A percentile compares a stretch with the other conserved stretches of the same genome.
phyloP scores from a whole-genome alignment of 2,888 invertebrate species.

The Drosophila hamatofila region DNA sequence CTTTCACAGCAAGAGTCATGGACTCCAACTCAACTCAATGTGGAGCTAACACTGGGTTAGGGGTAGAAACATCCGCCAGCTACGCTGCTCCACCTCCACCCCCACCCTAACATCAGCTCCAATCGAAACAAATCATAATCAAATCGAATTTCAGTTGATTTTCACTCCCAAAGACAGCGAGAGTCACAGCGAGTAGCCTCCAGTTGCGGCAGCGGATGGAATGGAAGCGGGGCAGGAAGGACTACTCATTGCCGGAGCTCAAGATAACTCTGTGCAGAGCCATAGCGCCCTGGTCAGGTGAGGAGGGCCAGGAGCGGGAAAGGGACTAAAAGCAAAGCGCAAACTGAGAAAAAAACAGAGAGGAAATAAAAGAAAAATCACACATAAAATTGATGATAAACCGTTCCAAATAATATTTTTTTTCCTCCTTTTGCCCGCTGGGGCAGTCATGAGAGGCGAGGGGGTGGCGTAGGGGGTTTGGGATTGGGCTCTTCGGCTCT shows the following conservation, averaged over 20 bases:
- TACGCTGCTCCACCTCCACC: not conserved
- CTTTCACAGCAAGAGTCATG: slow-evolving; percentile 52
- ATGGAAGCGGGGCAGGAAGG: not conserved
- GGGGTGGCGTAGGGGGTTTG: not conserved
- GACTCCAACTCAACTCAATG: slow-evolving; percentile 61
- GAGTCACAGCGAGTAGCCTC: slow-evolving; percentile 51
- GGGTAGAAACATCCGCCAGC: slow-evolving; percentile 1
- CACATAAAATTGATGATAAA: slow-evolving; percentile 81
- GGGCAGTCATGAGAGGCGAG: slow-evolving; percentile 35
- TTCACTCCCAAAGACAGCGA: slow-evolving; percentile 76
- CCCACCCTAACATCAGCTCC: not conserved
- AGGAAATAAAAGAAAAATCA: slow-evolving; percentile 70
- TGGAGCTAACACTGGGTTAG: slow-evolving; percentile 5
- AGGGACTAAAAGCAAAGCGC: slow-evolving; percentile 45
- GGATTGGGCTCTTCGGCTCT: not conserved
- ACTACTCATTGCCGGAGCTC: slow-evolving; percentile 53
- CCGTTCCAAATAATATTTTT: slow-evolving; percentile 82
- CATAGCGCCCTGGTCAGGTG: slow-evolving; percentile 34
- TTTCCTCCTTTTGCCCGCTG: slow-evolving; percentile 36
- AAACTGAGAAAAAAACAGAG: slow-evolving; percentile 34
- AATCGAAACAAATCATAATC: slow-evolving; percentile 81
- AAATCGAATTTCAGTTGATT: slow-evolving; percentile 81
- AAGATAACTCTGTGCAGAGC: slow-evolving; percentile 39
- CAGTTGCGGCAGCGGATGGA: slow-evolving; percentile 21
- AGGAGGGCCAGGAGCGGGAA: slow-evolving; percentile 11